Evolutionary conservation across 2,113 vertebrate species (phyloP), one percentile per base, ranked within the genome.

Genomic region (Dolichallabes microphthalmus): DNA sequence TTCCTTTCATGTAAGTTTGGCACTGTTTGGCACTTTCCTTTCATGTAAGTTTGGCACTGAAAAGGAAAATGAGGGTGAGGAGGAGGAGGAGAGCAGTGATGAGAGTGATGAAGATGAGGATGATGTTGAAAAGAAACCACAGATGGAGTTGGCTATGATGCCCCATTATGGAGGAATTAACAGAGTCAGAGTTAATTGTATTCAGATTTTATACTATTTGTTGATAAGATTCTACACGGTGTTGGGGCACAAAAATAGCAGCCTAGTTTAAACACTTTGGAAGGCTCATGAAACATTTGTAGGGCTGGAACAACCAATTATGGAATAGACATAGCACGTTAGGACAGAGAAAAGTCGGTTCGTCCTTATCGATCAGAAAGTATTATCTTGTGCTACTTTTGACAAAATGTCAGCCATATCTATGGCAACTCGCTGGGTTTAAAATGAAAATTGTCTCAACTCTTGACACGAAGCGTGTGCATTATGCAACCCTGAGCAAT

Each of bases 161-260:
- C 95, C 97, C 60, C 97, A 98, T 87, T 97, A 97, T 32, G 96
- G 96, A 1, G 96, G 94, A 39, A 95, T 97, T 82, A 98, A 98
- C 92, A 91, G 97, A 92, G 93, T 98, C 88, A 86, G 96, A 89
- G 97, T 97, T n/a, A n/a, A 20, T 73, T 35, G 13, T 68, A 27
- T 60, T 60, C 7, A 60, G 60, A 22, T 1, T n/a, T 25, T 61
- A 61, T 11, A 61, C 15, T 58, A 20, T 55, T 78, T 55, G 45
- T 32, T 32, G 6, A 6, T 17, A 78, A 57, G n/a, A 55, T 55
- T 78, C 53, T 78, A 22, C 6, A 15, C 60, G 27, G 35, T 45
- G 35, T 80, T 80, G 35, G 14, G 45, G 32, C 35, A 80, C 6
- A 64, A 14, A 64, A 45, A 64, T 27, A n/a, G 22, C 39, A 52